Evolutionary conservation across 2,888 invertebrate species (phyloP).

Genomic region (Hydrotaea diabolus): DNA sequence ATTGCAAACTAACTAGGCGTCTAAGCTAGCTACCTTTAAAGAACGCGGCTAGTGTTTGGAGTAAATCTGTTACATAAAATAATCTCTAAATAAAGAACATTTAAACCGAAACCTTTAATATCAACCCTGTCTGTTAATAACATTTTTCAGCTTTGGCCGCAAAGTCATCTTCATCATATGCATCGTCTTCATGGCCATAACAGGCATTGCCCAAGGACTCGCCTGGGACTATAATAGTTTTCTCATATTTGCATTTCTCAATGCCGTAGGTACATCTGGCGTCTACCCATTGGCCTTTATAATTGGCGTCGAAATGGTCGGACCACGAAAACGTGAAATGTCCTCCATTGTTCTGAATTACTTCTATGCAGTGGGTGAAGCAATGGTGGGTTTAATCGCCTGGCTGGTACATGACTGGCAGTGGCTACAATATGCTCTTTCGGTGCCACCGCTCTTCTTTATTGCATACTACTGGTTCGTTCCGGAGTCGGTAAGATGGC

Average conservation of each 20-base stretch:
- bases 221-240: slow-evolving; percentile 83
- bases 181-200: slow-evolving; percentile 83
- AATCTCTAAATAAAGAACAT: too few relatives aligned
- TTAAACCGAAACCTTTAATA: too few relatives aligned
- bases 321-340: slow-evolving; percentile 84
- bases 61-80: too few relatives aligned
- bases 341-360: slow-evolving; percentile 84
- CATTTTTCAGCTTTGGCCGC: slow-evolving; percentile 82
- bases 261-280: slow-evolving; percentile 84
- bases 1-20: too few relatives aligned
- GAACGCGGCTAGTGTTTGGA: too few relatives aligned
- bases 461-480: slow-evolving; percentile 84
- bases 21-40: too few relatives aligned
- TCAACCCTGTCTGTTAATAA: not conserved
- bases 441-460: slow-evolving; percentile 84
- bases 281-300: slow-evolving; percentile 84
- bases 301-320: slow-evolving; percentile 85
- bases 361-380: slow-evolving; percentile 85
- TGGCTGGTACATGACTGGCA: slow-evolving; percentile 84
- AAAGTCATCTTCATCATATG: slow-evolving; percentile 83
- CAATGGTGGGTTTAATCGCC: slow-evolving; percentile 83
- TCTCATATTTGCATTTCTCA: slow-evolving; percentile 82
- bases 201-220: slow-evolving; percentile 83
- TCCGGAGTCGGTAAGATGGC: slow-evolving; percentile 86
- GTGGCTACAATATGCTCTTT: slow-evolving; percentile 83